phyloP scores from a whole-genome alignment of 2,113 vertebrate species.

The Jaculus jaculus region DNA sequence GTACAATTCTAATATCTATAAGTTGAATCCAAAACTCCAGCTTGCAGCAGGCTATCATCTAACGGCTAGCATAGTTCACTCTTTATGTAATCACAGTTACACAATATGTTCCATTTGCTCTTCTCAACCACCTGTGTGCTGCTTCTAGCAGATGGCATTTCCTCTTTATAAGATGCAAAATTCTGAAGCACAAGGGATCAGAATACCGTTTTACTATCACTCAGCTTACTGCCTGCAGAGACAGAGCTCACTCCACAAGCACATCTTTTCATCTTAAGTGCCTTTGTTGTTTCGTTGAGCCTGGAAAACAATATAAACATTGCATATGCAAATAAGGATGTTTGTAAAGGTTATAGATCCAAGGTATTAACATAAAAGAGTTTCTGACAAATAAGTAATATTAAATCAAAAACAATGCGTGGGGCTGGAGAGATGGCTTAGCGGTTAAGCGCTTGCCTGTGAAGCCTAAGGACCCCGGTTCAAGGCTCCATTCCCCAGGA shows the following conservation, averaged over 20 bases:
- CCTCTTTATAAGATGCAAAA: neutral
- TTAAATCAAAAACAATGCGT: too few species aligned
- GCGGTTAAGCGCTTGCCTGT: too few species aligned
- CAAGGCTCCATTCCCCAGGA: too few species aligned
- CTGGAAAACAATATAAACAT: neutral
- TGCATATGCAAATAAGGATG: neutral
- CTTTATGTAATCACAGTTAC: neutral
- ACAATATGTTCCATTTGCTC: neutral
- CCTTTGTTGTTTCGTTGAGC: neutral
- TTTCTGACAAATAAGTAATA: neutral
- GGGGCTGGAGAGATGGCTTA: too few species aligned
- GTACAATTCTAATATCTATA: neutral
- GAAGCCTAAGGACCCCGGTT: too few species aligned
- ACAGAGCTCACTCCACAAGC: neutral
- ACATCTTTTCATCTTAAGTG: fast-evolving
- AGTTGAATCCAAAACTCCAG: neutral
- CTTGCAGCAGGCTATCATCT: neutral
- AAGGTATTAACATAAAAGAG: neutral
- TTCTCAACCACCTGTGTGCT: neutral
- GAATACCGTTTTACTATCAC: neutral
- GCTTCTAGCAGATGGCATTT: neutral
- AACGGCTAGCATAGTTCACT: neutral
- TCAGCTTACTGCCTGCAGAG: neutral
- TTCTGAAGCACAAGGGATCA: neutral
- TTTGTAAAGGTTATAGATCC: neutral